Evolutionary conservation across 2,113 vertebrate genomes (phyloP).

Genomic region (Perca flavescens): DNA sequence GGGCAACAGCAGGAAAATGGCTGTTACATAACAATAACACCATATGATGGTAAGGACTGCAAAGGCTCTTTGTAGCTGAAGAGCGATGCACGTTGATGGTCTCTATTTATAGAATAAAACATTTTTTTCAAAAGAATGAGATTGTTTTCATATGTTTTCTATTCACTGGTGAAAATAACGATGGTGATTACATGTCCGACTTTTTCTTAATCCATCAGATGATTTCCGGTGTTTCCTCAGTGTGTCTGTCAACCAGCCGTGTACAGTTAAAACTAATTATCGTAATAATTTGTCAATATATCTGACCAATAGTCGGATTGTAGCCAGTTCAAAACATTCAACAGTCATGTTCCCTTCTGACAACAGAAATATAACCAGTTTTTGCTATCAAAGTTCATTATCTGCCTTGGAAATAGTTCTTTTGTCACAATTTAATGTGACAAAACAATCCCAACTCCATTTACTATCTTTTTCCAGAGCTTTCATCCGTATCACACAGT

Average conservation of each 20-base stretch:
- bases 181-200: neutral
- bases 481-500: neutral
- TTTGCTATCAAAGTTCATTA: neutral
- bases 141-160: slow-evolving; percentile 28
- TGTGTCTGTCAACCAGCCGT: slow-evolving; percentile 6
- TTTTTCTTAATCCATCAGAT: slow-evolving; percentile 2
- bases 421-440: neutral
- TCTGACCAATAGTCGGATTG: neutral
- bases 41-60: neutral
- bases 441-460: slow-evolving; percentile 2
- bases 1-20: slow-evolving; percentile 34
- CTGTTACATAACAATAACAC: slow-evolving; percentile 40
- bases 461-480: neutral
- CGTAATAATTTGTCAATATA: neutral
- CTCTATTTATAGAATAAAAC: neutral
- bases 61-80: neutral
- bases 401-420: neutral
- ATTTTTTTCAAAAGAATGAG: neutral
- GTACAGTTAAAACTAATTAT: neutral
- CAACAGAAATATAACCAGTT: neutral
- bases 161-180: neutral
- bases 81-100: neutral
- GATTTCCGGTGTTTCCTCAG: neutral
- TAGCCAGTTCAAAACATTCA: neutral
- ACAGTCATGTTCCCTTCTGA: neutral